Base-by-base conservation (phyloP, 2,888 invertebrate species). In the Abrostola tripartita region DNA sequence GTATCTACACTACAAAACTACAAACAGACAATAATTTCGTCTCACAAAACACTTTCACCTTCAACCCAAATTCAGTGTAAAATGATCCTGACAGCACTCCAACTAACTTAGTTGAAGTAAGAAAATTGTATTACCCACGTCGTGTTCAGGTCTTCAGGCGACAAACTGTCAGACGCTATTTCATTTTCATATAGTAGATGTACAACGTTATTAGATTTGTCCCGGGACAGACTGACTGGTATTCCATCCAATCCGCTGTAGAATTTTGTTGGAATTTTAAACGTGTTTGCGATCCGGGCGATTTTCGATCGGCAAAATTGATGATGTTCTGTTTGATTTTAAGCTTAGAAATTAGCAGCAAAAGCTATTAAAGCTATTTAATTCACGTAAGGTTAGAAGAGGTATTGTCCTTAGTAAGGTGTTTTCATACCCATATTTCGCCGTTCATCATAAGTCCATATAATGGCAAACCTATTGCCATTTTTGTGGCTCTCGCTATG, bases 121-220 rank as follows among this genome's bases (percentile, higher is more conserved):
- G 38, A 14, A 52, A 42, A 66, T 61, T 50, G 5, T 37, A 35
- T 37, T 35, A 49, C 42, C 12, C 5, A 12, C 50, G 51, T 24
- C 44, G 14, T 24, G 44, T 47, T 44, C 12, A 42, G 14, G 8
- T 24, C 44, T 47, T 9, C 14, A 14, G 24, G 44, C 9, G 44
- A 35, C 6, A 54, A 56, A 57, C 44, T 58, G 54, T 55, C 51
- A 41, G 37, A 6, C 6, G 0, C 44, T 54, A 58, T 58, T 58
- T 61, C 38, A 59, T 59, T 59, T 50, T 54, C 42, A 55, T 44
- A 42, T 41, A 41, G 53, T 35, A 49, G 40, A 42, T 9, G 14
- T 49, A 42, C 41, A 24, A 24, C 49, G 10, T 51, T 57, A 61
- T 65, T 61, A 61, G 53, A 65, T 65, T 65, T 50, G 14, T 36